A percentile compares a stretch with the other conserved stretches of the same genome.
These are phyloP conservation scores for Himalopsyche japonica DNA, from an alignment of 2,888 invertebrate genomes.

Conservation along the genomic window DNA sequence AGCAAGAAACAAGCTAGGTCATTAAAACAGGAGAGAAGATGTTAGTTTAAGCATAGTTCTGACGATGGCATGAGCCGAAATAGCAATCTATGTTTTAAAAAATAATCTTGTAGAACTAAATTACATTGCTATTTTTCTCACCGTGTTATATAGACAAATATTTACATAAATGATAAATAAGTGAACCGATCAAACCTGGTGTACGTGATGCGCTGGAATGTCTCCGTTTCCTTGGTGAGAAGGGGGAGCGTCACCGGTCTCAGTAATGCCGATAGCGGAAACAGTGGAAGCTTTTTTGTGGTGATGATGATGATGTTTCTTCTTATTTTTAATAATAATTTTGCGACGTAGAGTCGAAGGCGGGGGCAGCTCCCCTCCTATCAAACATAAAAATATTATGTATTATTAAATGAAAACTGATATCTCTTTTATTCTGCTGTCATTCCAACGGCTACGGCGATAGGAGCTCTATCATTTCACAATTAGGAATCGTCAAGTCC, in stretches of 20 bases:
- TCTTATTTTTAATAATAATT: constrained; percentile 97
- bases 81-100: too few species aligned
- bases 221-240: constrained; percentile 56
- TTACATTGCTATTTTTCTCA: too few species aligned
- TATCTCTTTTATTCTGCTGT: too few species aligned
- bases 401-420: too few species aligned
- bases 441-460: too few species aligned
- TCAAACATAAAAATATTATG: constrained; percentile 40
- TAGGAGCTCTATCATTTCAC: too few species aligned
- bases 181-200: constrained; percentile 43
- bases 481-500: too few species aligned
- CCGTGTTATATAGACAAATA: not conserved
- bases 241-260: constrained; percentile 46
- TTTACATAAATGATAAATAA: not conserved
- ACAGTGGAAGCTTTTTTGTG: constrained; percentile 60
- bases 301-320: constrained; percentile 86
- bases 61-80: too few species aligned
- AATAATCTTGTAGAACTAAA: too few species aligned
- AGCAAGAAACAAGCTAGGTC: too few species aligned
- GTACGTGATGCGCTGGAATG: constrained; percentile 46
- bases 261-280: constrained; percentile 40
- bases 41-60: too few species aligned
- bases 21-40: too few species aligned
- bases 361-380: constrained; percentile 81
- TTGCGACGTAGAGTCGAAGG: constrained; percentile 82